Evolutionary conservation across 2,888 invertebrate genomes (phyloP).

Genomic region (Clostera curtula): DNA sequence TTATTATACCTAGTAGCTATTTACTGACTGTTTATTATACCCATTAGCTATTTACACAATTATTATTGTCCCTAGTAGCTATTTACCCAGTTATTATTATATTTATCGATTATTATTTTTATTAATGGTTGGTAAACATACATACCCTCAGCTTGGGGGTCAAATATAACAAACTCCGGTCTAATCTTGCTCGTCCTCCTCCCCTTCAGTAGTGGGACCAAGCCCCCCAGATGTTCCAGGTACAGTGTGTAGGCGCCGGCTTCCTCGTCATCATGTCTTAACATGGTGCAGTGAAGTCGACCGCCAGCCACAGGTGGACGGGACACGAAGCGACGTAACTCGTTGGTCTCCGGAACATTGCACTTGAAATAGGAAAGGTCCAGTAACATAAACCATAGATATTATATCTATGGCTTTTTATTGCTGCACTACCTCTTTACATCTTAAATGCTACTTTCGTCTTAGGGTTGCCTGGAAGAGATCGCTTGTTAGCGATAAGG

Average conservation of each 20-base stretch:
- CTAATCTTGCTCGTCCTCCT: constrained; percentile 96
- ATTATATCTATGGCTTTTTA: no score
- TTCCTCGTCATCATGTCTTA: constrained; percentile 90
- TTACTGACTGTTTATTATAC: no score
- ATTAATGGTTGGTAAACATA: not conserved
- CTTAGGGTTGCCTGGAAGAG: no score
- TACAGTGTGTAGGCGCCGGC: constrained; percentile 91
- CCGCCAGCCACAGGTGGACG: constrained; percentile 82
- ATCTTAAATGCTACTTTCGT: no score
- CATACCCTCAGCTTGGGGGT: constrained; percentile 88
- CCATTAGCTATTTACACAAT: no score
- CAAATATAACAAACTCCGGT: constrained; percentile 98
- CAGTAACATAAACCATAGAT: not conserved
- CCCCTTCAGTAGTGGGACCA: constrained; percentile 96
- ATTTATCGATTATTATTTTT: no score
- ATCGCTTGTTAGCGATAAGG: no score
- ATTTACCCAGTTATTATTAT: no score
- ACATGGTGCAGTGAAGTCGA: constrained; percentile 98
- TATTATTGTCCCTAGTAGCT: no score
- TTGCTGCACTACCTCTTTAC: no score
- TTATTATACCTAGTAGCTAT: no score
- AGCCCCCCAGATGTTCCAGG: constrained; percentile 95
- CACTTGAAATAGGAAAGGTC: constrained; percentile 75
- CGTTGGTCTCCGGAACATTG: constrained; percentile 92
- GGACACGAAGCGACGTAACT: constrained; percentile 94